A percentile compares a stretch with the other conserved stretches of the same genome.
Evolutionary conservation across 2,888 invertebrate species (phyloP).

Genomic region (Xestobium rufovillosum): DNA sequence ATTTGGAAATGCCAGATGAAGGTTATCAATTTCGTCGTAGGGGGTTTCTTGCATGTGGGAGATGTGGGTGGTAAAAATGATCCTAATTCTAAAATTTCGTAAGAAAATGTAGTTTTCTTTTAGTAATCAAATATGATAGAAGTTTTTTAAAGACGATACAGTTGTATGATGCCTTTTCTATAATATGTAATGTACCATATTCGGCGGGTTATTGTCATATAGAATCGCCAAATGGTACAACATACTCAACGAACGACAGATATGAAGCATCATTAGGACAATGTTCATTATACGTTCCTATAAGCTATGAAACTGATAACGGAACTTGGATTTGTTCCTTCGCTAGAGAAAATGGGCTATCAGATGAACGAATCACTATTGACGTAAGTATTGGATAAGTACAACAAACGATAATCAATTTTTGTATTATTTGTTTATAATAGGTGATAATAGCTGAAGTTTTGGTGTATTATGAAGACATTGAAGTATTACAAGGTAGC

Average conservation of each 20-base stretch:
- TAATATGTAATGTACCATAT: conserved; percentile 21
- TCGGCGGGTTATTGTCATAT: conserved; percentile 19
- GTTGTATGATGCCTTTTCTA: conserved; percentile 12
- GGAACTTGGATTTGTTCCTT: conserved; percentile 24
- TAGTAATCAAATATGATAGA: conserved; percentile 16
- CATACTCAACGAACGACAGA: conserved; percentile 11
- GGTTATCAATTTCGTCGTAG: neutral
- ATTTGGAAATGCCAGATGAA: conserved; percentile 18
- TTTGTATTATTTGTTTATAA: neutral
- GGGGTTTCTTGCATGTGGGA: conserved; percentile 13
- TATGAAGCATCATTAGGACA: conserved; percentile 14
- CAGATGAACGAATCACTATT: conserved; percentile 17
- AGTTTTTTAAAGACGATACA: conserved; percentile 7
- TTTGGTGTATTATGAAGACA: conserved; percentile 8
- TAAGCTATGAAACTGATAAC: conserved; percentile 13
- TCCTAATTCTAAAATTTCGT: neutral
- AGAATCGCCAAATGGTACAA: conserved; percentile 19
- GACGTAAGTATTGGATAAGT: conserved; percentile 14
- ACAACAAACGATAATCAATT: neutral
- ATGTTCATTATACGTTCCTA: conserved; percentile 13
- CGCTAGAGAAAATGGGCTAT: conserved; percentile 15
- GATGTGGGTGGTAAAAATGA: neutral
- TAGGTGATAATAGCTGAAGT: conserved; percentile 16
- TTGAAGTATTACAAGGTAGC: conserved; percentile 14
- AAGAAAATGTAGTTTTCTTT: neutral